Evolutionary conservation across 2,113 vertebrate genomes (phyloP), one percentile per base, ranked within the genome.

Genomic region (Saguinus midas): DNA sequence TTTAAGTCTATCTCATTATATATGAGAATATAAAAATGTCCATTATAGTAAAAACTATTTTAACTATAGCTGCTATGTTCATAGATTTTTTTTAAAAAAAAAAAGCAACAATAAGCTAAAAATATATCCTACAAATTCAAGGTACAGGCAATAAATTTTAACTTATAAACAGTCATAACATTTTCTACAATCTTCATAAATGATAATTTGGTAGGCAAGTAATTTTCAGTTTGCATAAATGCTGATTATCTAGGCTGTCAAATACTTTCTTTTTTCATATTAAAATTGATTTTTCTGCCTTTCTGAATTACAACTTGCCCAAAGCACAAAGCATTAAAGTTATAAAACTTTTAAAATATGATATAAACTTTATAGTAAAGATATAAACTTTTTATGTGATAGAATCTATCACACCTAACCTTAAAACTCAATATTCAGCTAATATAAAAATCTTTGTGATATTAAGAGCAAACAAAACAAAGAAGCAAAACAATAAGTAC

Each of bases 241-340:
- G 57, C 92, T 97, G 95, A 94, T 97, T 96, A 92, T 87, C 1
- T 96, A 98, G 96, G 94, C 2, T 48, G 90, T 94, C 96, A 96
- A 96, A 97, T 97, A 96, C 96, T 98, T 98, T 97, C 94, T 45
- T 97, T 98, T 94, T 32, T 0, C 97, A 93, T n/a, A 89, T 37
- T 52, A 95, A 97, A 95, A 96, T 90, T 85, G 90, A 97, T 98
- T 98, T 98, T 98, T 90, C 66, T 96, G 89, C 76, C 96, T 97
- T 95, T 66, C 87, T 98, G 96, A 98, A 97, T 95, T 98, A 96
- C 5, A n/a, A 96, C 75, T 97, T 98, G 70, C 96, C 94, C 96
- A 97, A 81, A 97, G 70, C 93, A 97, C 58, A 93, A 97, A 83
- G 66, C 83, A 94, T 57, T 95, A 70, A 90, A 97, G 86, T 93